Evolutionary conservation across 1,140 invertebrate species (phyloP).

Genomic region (Geopemphigus sp.): DNA sequence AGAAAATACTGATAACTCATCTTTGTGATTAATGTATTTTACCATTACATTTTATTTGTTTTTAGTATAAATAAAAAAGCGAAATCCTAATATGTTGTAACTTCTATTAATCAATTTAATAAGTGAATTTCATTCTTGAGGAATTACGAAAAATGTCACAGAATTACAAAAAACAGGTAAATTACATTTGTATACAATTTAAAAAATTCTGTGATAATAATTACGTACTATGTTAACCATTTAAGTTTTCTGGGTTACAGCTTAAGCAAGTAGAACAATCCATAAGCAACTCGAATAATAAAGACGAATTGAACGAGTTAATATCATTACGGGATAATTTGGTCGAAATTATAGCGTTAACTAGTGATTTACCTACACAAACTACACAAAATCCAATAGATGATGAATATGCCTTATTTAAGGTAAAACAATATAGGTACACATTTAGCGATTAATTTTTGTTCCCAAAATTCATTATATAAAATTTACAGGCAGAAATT

Average conservation of each 20-base stretch:
- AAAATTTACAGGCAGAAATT: constrained; percentile 31
- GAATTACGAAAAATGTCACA: constrained; percentile 1
- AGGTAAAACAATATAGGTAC: constrained; percentile 57
- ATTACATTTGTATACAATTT: neutral
- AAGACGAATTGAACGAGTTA: constrained; percentile 1
- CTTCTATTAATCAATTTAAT: no score
- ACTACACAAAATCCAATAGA: constrained; percentile 57
- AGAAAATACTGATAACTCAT: no score
- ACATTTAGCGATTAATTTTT: neutral
- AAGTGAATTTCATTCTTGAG: neutral
- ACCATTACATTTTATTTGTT: no score
- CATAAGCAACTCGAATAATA: neutral
- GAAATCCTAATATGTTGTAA: no score
- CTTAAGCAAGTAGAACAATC: constrained; percentile 20
- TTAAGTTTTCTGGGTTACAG: neutral
- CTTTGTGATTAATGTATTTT: no score
- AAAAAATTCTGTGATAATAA: neutral
- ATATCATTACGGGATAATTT: constrained; percentile 20
- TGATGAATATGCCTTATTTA: constrained; percentile 70
- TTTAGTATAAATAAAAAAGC: no score
- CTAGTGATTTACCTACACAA: constrained; percentile 58
- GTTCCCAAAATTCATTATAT: neutral
- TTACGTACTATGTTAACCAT: no score
- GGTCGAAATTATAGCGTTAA: constrained; percentile 16
- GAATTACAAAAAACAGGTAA: constrained; percentile 8